Percentiles rank a stretch among this genome's conserved stretches.
Evolutionary conservation across 2,888 invertebrate genomes (phyloP).

Genomic region (Tanytarsus gracilentus): DNA sequence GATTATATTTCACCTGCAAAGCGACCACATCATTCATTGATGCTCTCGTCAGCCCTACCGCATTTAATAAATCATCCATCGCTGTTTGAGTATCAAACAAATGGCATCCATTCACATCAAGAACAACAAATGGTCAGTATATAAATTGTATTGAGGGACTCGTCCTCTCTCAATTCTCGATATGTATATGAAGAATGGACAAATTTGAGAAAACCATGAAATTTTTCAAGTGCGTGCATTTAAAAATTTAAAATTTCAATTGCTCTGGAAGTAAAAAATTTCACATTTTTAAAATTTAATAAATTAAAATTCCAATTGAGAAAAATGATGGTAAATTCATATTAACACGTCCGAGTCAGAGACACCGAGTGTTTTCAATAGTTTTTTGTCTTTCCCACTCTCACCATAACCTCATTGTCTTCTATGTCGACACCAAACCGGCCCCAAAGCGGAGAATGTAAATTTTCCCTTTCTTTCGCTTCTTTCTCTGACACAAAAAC

Average conservation of each 20-base stretch:
- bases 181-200: no score
- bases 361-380: conserved; percentile 22
- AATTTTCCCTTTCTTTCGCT: no score
- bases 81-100: conserved; percentile 39
- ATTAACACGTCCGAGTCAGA: conserved; percentile 7
- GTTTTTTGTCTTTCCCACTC: not conserved
- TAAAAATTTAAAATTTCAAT: no score
- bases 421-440: not conserved
- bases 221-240: no score
- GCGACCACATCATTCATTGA: conserved; percentile 31
- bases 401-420: conserved; percentile 6
- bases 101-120: conserved; percentile 31
- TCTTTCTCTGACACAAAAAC: conserved; percentile 18
- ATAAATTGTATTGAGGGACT: not conserved
- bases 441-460: conserved; percentile 7
- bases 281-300: not conserved
- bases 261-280: no score
- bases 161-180: no score
- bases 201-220: no score
- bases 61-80: conserved; percentile 34
- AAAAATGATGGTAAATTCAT: not conserved
- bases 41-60: conserved; percentile 30
- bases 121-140: conserved; percentile 30
- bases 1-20: conserved; percentile 40
- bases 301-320: not conserved